phyloP scores from a whole-genome alignment of 35 echinoderm and acorn worm species.

The Heliocidaris tuberculata region DNA sequence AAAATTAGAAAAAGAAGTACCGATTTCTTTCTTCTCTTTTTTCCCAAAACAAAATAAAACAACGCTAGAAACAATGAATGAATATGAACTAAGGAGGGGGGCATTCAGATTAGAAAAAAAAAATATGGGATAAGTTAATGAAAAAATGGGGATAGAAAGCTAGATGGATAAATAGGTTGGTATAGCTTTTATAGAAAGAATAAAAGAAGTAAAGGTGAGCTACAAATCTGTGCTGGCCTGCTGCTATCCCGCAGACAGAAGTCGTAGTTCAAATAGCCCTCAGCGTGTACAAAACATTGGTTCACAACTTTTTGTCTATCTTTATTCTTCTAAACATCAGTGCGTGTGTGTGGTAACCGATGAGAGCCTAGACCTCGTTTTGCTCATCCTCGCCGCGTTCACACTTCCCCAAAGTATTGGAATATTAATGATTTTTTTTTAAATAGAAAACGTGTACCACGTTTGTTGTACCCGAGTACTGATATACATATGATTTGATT shows the following conservation, averaged over 20 bases:
- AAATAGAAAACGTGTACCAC: too few species aligned
- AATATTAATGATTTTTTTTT: too few species aligned
- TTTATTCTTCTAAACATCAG: conserved; percentile 12
- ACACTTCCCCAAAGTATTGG: background rate
- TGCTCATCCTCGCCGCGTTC: background rate
- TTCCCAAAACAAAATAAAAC: too few species aligned
- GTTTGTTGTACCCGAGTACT: too few species aligned
- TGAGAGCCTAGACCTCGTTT: background rate
- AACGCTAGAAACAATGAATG: too few species aligned
- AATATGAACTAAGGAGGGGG: too few species aligned
- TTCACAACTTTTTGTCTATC: conserved; percentile 20
- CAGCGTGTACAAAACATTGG: conserved; percentile 38
- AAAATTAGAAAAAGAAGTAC: too few species aligned
- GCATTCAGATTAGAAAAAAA: too few species aligned
- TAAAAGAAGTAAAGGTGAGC: background rate
- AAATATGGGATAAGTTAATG: too few species aligned
- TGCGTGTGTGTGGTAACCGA: conserved; percentile 25
- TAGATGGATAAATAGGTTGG: background rate
- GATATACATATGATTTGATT: too few species aligned
- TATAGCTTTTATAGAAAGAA: background rate
- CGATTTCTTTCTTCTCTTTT: too few species aligned
- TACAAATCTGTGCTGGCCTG: background rate
- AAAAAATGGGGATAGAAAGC: background rate
- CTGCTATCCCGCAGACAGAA: background rate
- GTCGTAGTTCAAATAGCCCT: conserved; percentile 28